Evolutionary conservation across 2,797 vertebrate genomes (phyloP).

Genomic region (Rachycentron canadum): DNA sequence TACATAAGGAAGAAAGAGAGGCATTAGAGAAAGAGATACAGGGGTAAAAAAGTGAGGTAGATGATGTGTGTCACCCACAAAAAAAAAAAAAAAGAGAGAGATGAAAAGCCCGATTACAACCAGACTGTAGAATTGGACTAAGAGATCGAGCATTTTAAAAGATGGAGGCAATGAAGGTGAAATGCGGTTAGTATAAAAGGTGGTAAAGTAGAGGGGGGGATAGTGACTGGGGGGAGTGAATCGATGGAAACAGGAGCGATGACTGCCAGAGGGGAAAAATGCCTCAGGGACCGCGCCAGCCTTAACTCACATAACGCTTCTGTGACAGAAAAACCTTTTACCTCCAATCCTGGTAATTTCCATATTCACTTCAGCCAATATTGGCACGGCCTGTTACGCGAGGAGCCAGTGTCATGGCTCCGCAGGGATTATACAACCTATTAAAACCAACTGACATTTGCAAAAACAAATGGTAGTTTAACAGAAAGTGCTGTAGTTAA

Average conservation of each 20-base stretch:
- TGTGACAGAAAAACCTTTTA: slow-evolving; percentile 64
- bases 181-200: slow-evolving; percentile 49
- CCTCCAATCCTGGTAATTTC: slow-evolving; percentile 58
- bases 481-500: slow-evolving; percentile 33
- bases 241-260: slow-evolving; percentile 63
- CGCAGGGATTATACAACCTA: slow-evolving; percentile 40
- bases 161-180: slow-evolving; percentile 64
- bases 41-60: slow-evolving; percentile 40
- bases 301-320: slow-evolving; percentile 54
- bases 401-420: slow-evolving; percentile 53
- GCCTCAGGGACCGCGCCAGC: slow-evolving; percentile 60
- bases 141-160: slow-evolving; percentile 50
- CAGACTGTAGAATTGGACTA: slow-evolving; percentile 49
- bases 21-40: slow-evolving; percentile 20
- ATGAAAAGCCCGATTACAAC: slow-evolving; percentile 58
- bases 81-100: slow-evolving; percentile 41
- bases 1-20: slow-evolving; percentile 26
- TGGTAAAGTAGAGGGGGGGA: slow-evolving; percentile 53
- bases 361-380: slow-evolving; percentile 51
- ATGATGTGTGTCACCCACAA: slow-evolving; percentile 45
- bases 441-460: slow-evolving; percentile 67
- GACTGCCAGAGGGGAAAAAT: slow-evolving; percentile 49
- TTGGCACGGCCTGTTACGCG: slow-evolving; percentile 17
- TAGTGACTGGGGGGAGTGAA: slow-evolving; percentile 53
- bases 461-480: slow-evolving; percentile 63